phyloP scores from a whole-genome alignment of 2,888 invertebrate species.

The Protodeltote pygarga region DNA sequence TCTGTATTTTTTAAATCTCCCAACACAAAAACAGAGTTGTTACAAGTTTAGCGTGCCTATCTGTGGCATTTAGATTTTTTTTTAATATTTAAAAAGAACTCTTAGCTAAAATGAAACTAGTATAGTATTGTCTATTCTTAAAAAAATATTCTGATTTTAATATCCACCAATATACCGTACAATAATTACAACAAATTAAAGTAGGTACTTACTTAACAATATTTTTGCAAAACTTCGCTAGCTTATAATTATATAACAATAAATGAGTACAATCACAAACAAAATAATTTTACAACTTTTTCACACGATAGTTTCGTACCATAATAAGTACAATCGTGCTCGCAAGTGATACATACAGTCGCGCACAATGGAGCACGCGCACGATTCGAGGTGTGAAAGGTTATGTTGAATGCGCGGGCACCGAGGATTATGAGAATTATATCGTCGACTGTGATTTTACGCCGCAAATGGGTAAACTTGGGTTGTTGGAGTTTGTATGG shows the following conservation, averaged over 20 bases:
- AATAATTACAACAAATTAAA: background rate
- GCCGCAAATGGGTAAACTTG: constrained; percentile 57
- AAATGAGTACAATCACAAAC: constrained; percentile 25
- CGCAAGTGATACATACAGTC: constrained; percentile 49
- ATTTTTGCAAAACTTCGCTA: no score
- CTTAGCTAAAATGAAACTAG: no score
- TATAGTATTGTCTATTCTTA: no score
- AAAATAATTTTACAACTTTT: constrained; percentile 22
- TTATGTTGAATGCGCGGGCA: constrained; percentile 71
- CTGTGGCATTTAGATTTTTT: no score
- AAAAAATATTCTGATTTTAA: no score
- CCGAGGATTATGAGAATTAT: constrained; percentile 79
- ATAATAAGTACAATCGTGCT: constrained; percentile 53
- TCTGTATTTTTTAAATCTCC: no score
- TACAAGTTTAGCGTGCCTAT: no score
- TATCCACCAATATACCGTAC: no score
- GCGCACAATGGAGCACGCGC: constrained; percentile 48
- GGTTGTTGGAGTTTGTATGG: constrained; percentile 54
- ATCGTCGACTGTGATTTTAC: constrained; percentile 76
- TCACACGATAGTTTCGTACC: constrained; percentile 44
- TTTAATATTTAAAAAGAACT: no score
- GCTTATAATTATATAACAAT: constrained; percentile 23
- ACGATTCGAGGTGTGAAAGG: constrained; percentile 79
- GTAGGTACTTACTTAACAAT: background rate
- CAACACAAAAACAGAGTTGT: no score